A percentile compares a stretch with the other conserved stretches of the same genome.
Evolutionary conservation across 2,888 invertebrate species (phyloP).

Genomic region (Hypena proboscidalis): DNA sequence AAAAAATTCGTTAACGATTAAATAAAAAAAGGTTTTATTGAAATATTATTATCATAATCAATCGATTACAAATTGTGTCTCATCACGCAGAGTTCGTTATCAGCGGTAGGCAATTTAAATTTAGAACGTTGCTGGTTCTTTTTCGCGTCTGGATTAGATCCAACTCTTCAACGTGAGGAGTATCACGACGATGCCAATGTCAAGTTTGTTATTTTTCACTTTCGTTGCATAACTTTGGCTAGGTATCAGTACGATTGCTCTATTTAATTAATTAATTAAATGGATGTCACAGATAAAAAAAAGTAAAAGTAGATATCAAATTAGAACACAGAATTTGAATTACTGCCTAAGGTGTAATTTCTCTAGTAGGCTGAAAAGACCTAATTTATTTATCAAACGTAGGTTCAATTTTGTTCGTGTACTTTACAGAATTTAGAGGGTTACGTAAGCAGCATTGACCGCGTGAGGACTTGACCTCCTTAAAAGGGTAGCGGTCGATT

Average conservation of each 20-base stretch:
- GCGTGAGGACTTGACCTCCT: constrained; percentile 51
- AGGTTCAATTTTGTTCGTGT: too few relatives aligned
- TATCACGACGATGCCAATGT: constrained; percentile 61
- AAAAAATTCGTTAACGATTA: too few relatives aligned
- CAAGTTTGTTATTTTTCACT: constrained; percentile 72
- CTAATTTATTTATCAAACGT: too few relatives aligned
- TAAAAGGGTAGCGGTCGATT: constrained; percentile 34
- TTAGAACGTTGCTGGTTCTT: constrained; percentile 61
- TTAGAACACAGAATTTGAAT: too few relatives aligned
- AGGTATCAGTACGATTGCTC: constrained; percentile 9
- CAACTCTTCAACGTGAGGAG: constrained; percentile 49
- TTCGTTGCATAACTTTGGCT: constrained; percentile 55
- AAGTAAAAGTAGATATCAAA: too few relatives aligned
- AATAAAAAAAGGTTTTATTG: too few relatives aligned
- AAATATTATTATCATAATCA: too few relatives aligned
- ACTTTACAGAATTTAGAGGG: constrained; percentile 15
- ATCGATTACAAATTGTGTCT: constrained; percentile 41
- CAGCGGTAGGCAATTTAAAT: constrained; percentile 55
- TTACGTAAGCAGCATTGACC: constrained; percentile 34
- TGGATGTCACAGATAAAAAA: neutral
- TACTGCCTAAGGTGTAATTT: too few relatives aligned
- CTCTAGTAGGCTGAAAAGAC: too few relatives aligned
- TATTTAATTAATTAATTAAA: constrained; percentile 8
- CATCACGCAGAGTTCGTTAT: constrained; percentile 36
- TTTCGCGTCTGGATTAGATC: constrained; percentile 66